These are phyloP conservation scores for Morone saxatilis DNA, from an alignment of 2,113 vertebrate genomes.

Conservation along the genomic window DNA sequence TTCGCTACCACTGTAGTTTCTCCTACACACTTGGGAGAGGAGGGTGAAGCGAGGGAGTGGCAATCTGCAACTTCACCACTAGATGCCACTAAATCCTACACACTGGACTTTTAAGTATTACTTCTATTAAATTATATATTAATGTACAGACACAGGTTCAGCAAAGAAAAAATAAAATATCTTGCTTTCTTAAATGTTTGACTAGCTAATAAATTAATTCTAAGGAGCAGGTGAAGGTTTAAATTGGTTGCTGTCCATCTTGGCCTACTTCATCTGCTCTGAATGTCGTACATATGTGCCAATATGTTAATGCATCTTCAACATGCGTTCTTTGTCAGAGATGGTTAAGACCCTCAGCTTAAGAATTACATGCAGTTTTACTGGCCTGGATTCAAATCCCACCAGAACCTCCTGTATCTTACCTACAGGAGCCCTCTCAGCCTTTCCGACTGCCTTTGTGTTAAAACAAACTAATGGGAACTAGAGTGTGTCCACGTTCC, in stretches of 20 bases:
- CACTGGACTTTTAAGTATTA: background rate
- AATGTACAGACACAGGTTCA: background rate
- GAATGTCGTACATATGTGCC: background rate
- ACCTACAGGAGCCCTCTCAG: slow-evolving; percentile 41
- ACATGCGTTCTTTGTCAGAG: slow-evolving; percentile 8
- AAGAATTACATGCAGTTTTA: slow-evolving; percentile 8
- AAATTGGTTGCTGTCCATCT: background rate
- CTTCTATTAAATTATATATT: background rate
- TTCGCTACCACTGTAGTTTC: too few species aligned
- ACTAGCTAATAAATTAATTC: background rate
- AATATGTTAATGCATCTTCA: background rate
- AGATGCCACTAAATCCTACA: too few species aligned
- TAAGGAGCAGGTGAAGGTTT: background rate
- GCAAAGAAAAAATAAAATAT: background rate
- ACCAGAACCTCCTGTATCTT: slow-evolving; percentile 5
- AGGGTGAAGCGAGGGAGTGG: too few species aligned
- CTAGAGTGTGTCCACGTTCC: background rate
- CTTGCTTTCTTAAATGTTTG: background rate
- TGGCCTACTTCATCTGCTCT: background rate
- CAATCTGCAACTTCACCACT: too few species aligned
- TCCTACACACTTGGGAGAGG: too few species aligned
- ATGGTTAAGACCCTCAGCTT: slow-evolving; percentile 25
- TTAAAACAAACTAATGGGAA: background rate
- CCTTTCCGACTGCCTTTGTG: slow-evolving; percentile 34
- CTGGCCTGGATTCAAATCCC: slow-evolving; percentile 53